Conservation (phyloP, 2,888 invertebrate genomes). For the Cephus pygmeus region DNA sequence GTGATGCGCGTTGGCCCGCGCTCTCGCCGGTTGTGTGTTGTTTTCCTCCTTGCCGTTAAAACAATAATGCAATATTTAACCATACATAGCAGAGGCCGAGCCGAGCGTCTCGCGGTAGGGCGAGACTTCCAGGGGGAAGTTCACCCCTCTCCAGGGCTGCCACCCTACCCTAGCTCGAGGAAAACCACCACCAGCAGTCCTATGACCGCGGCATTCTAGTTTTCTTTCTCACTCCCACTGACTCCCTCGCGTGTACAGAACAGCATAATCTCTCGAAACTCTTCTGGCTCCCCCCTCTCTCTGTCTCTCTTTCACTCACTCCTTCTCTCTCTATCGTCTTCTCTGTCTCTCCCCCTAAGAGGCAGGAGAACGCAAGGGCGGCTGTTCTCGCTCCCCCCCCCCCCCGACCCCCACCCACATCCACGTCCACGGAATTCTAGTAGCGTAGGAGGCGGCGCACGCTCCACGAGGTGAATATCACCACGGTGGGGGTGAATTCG, state of each 20-base stretch:
- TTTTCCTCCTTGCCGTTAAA: slow-evolving; percentile 63
- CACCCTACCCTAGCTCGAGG: slow-evolving; percentile 4
- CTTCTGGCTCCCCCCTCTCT: slow-evolving; percentile 27
- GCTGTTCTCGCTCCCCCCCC: slow-evolving; percentile 11
- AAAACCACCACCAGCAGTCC: too few relatives aligned
- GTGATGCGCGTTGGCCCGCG: neutral
- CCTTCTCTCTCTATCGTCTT: slow-evolving; percentile 15
- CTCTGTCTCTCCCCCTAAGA: slow-evolving; percentile 3
- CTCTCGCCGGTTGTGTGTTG: slow-evolving; percentile 42
- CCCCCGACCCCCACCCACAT: neutral
- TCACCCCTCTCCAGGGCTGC: slow-evolving; percentile 27
- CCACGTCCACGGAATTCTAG: slow-evolving; percentile 27
- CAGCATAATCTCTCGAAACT: slow-evolving; percentile 23
- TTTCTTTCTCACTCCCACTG: slow-evolving; percentile 32
- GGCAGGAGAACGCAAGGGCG: slow-evolving; percentile 30
- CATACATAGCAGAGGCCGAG: slow-evolving; percentile 44
- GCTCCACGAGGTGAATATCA: slow-evolving; percentile 21
- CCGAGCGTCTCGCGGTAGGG: neutral
- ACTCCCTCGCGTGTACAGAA: slow-evolving; percentile 19
- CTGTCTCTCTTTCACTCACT: neutral
- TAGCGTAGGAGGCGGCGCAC: slow-evolving; percentile 49
- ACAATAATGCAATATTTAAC: slow-evolving; percentile 66
- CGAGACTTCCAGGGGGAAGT: slow-evolving; percentile 22
- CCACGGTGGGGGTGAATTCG: too few relatives aligned
- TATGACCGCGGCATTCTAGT: slow-evolving; percentile 3